Evolutionary conservation across 2,113 vertebrate species (phyloP).

Genomic region (Tapirus terrestris): DNA sequence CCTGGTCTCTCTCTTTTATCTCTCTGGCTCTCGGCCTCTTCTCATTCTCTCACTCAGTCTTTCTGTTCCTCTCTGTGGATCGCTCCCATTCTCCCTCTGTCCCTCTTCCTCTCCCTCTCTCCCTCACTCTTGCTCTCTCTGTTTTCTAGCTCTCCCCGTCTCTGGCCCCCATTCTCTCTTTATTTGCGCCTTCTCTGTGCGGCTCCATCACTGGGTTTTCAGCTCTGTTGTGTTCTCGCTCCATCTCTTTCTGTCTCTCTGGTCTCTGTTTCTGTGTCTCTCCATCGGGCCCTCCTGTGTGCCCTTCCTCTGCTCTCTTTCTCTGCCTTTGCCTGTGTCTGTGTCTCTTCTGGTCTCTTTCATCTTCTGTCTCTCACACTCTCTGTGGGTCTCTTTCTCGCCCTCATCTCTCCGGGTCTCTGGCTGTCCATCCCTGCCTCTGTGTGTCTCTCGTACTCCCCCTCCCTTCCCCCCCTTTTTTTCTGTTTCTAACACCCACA

Average conservation of each 20-base stretch:
- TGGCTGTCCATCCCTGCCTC: conserved; percentile 62
- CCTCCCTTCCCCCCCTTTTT: conserved; percentile 48
- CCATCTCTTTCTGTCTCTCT: not conserved
- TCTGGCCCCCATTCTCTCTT: not conserved
- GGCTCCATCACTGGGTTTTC: not conserved
- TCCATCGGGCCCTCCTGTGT: not conserved
- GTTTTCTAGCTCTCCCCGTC: not conserved
- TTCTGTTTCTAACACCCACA: conserved; percentile 80
- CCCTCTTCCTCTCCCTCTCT: not conserved
- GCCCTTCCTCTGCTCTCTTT: conserved; percentile 21
- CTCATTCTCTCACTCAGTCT: not conserved
- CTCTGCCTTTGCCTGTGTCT: conserved; percentile 9
- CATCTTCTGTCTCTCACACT: conserved; percentile 28
- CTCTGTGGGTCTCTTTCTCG: not conserved
- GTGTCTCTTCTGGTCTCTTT: conserved; percentile 42
- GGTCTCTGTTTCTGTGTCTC: not conserved
- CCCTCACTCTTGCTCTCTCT: not conserved
- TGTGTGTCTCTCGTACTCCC: conserved; percentile 49
- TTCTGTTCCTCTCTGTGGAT: not conserved
- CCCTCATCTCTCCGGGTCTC: conserved; percentile 53
- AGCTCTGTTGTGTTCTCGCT: not conserved
- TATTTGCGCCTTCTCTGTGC: accelerated
- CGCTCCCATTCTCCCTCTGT: not conserved
- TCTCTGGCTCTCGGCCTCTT: not conserved
- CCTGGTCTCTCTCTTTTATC: not conserved